phyloP scores from a whole-genome alignment of 2,113 vertebrate species.

The Opisthocomus hoazin region DNA sequence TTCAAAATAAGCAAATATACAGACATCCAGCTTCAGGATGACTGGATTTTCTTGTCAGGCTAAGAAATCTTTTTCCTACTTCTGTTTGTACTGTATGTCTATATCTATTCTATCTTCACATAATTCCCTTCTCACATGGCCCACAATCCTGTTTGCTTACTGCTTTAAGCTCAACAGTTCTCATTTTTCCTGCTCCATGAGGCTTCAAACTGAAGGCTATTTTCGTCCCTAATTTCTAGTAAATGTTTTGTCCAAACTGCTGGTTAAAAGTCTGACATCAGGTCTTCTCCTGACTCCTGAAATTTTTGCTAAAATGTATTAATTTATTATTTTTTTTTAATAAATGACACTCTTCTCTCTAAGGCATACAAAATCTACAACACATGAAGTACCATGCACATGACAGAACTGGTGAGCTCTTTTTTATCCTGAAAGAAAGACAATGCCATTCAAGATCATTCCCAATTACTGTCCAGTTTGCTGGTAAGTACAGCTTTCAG shows the following conservation, averaged over 20 bases:
- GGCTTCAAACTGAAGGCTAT: not conserved
- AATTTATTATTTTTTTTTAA: not conserved
- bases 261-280: not conserved
- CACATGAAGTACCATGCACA: not conserved
- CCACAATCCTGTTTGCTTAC: not conserved
- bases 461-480: not conserved
- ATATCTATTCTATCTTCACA: not conserved
- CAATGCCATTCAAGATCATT: not conserved
- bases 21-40: not conserved
- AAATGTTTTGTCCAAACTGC: not conserved
- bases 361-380: not conserved
- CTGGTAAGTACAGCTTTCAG: not conserved
- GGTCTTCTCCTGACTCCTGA: not conserved
- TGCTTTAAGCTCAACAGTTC: not conserved
- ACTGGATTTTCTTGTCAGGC: not conserved
- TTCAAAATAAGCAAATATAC: not conserved
- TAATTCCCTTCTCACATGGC: not conserved
- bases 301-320: not conserved
- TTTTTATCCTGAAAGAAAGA: not conserved
- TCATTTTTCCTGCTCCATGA: not conserved
- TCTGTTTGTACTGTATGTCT: not conserved
- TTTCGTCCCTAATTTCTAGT: not conserved
- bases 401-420: not conserved
- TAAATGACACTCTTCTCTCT: not conserved
- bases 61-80: not conserved